Percentiles rank a stretch among this genome's conserved stretches.
These are phyloP conservation scores for Amyelois transitella DNA, from an alignment of 1,140 invertebrate genomes.

Conservation along the genomic window DNA sequence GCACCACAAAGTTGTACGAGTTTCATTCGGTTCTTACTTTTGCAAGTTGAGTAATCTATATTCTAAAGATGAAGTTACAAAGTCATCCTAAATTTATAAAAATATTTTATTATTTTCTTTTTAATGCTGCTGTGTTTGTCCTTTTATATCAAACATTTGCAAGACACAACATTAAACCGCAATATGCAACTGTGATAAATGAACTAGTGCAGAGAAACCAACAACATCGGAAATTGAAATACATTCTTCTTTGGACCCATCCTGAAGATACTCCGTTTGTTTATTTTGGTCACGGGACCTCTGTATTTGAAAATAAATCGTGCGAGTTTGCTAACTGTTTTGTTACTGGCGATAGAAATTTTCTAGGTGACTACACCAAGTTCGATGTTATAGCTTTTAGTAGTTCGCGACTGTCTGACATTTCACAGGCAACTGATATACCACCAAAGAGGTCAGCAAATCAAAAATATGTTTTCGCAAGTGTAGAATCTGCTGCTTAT, in stretches of 20 bases:
- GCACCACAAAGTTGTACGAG: too few species aligned
- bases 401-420: constrained; percentile 25
- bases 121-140: neutral
- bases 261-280: constrained; percentile 22
- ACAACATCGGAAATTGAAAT: constrained; percentile 14
- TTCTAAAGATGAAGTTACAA: too few species aligned
- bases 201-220: neutral
- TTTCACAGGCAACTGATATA: constrained; percentile 14
- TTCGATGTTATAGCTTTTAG: constrained; percentile 38
- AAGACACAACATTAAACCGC: neutral
- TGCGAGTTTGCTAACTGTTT: constrained; percentile 41
- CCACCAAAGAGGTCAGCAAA: constrained; percentile 12
- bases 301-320: constrained; percentile 27
- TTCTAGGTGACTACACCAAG: constrained; percentile 24
- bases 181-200: neutral
- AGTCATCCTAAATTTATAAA: neutral
- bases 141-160: neutral
- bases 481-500: constrained; percentile 33
- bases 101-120: neutral
- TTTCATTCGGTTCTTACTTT: too few species aligned
- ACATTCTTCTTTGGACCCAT: constrained; percentile 41
- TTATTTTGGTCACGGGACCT: constrained; percentile 32
- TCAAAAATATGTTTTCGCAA: constrained; percentile 44
- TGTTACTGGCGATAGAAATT: constrained; percentile 27
- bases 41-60: too few species aligned